phyloP scores from a whole-genome alignment of 2,113 vertebrate species.

The rabbit (Oryctolagus cuniculus) region DNA sequence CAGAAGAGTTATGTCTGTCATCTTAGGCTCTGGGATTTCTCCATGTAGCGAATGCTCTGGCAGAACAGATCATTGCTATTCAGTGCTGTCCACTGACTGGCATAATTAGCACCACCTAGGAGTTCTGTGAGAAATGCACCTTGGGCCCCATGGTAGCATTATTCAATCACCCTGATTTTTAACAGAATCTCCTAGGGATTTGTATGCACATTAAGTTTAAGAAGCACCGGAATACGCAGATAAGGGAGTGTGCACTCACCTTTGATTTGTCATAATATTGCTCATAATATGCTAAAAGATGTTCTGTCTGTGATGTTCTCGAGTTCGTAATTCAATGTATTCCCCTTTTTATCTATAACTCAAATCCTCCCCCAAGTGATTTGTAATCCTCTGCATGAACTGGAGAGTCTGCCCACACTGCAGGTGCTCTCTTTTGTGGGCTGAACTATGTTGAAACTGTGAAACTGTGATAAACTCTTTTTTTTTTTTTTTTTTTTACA shows the following conservation, averaged over 20 bases:
- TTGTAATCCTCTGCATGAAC: not conserved
- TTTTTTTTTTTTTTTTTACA: too few species aligned
- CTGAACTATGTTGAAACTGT: not conserved
- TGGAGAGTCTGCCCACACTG: not conserved
- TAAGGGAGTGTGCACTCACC: not conserved
- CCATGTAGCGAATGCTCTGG: not conserved
- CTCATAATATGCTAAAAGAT: not conserved
- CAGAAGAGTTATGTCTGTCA: not conserved
- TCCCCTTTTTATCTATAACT: slow-evolving; percentile 12
- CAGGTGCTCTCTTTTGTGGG: not conserved
- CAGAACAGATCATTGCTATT: not conserved
- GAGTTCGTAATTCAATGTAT: not conserved
- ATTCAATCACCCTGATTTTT: not conserved
- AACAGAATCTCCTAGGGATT: slow-evolving; percentile 29
- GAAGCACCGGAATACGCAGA: not conserved
- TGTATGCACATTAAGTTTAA: not conserved
- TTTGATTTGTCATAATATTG: not conserved
- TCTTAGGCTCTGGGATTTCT: not conserved
- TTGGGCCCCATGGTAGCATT: not conserved
- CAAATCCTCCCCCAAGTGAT: not conserved
- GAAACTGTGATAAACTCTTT: too few species aligned
- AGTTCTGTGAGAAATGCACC: not conserved
- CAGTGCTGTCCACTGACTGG: not conserved
- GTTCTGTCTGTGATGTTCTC: not conserved
- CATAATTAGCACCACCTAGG: not conserved